Conservation (phyloP, 2,797 vertebrate species). For the Zenarchopterus dispar region DNA sequence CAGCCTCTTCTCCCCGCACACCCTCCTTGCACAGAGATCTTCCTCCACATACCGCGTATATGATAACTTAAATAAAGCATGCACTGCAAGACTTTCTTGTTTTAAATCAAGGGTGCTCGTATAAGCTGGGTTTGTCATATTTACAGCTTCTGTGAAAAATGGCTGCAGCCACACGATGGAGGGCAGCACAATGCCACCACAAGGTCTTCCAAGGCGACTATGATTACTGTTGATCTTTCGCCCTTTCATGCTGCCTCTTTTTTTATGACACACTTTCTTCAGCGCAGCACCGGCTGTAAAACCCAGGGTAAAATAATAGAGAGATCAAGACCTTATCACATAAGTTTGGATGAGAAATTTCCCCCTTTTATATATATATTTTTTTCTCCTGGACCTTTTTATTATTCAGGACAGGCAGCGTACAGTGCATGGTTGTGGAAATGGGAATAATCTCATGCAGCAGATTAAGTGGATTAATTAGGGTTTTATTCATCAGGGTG, state of each 20-base stretch:
- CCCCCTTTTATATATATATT: constrained; percentile 4
- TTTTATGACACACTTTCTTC: constrained; percentile 50
- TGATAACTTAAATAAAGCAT: constrained; percentile 1
- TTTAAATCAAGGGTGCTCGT: constrained; percentile 36
- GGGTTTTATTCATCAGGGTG: constrained; percentile 81
- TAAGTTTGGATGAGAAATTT: constrained; percentile 54
- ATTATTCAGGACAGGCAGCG: constrained; percentile 68
- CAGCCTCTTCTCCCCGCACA: too few species aligned
- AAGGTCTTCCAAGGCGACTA: constrained; percentile 55
- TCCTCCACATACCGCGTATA: too few species aligned
- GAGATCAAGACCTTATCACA: constrained; percentile 69
- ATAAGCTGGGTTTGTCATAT: constrained; percentile 41
- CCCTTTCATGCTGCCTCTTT: constrained; percentile 35
- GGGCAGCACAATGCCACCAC: constrained; percentile 73
- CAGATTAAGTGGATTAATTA: constrained; percentile 85
- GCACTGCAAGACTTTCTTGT: not conserved
- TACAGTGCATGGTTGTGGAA: constrained; percentile 66
- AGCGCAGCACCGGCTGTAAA: constrained; percentile 34
- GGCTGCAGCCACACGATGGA: constrained; percentile 63
- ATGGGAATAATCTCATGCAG: constrained; percentile 76
- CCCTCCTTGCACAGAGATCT: too few species aligned
- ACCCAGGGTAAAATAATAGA: constrained; percentile 49
- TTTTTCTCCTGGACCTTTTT: constrained; percentile 51
- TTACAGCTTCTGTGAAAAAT: constrained; percentile 58
- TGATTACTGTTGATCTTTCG: constrained; percentile 61